Percentiles rank a stretch among this genome's conserved stretches.
These are phyloP conservation scores for Diploptera punctata DNA, from an alignment of 2,888 invertebrate species.

Conservation along the genomic window DNA sequence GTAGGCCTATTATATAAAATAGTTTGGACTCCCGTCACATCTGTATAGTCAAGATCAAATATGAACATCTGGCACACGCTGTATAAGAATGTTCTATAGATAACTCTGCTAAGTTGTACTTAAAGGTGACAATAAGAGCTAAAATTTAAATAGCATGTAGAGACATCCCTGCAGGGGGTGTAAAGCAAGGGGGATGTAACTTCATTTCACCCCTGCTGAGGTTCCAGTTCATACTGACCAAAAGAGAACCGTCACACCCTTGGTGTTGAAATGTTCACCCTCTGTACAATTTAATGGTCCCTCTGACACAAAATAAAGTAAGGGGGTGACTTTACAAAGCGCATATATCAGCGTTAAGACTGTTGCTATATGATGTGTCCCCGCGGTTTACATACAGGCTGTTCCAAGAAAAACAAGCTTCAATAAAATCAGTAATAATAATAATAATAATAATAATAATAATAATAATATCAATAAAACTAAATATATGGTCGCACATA, in stretches of 20 bases:
- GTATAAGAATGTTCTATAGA: too few relatives aligned
- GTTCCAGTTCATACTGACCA: slow-evolving; percentile 6
- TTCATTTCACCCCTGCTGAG: slow-evolving; percentile 25
- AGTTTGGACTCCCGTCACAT: too few relatives aligned
- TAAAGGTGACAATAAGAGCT: slow-evolving; percentile 15
- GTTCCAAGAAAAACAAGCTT: neutral
- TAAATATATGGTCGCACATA: neutral
- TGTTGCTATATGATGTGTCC: too few relatives aligned
- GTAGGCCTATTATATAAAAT: too few relatives aligned
- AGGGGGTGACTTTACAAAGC: too few relatives aligned
- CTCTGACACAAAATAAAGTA: too few relatives aligned
- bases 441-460: neutral
- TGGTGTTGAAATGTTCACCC: too few relatives aligned
- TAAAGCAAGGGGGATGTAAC: neutral
- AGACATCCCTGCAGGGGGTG: slow-evolving; percentile 5
- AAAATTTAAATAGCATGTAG: slow-evolving; percentile 1
- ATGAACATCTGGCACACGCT: too few relatives aligned
- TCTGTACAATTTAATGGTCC: too few relatives aligned
- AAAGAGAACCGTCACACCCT: slow-evolving; percentile 1
- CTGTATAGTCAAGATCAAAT: too few relatives aligned
- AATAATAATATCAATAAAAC: neutral
- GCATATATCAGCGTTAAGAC: too few relatives aligned
- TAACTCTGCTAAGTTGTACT: too few relatives aligned
- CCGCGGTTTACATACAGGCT: neutral
- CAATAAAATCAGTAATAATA: neutral